Percentiles rank a stretch among this genome's conserved stretches.
Conservation (phyloP, 2,888 invertebrate genomes). For the Dasypogon diadema region DNA sequence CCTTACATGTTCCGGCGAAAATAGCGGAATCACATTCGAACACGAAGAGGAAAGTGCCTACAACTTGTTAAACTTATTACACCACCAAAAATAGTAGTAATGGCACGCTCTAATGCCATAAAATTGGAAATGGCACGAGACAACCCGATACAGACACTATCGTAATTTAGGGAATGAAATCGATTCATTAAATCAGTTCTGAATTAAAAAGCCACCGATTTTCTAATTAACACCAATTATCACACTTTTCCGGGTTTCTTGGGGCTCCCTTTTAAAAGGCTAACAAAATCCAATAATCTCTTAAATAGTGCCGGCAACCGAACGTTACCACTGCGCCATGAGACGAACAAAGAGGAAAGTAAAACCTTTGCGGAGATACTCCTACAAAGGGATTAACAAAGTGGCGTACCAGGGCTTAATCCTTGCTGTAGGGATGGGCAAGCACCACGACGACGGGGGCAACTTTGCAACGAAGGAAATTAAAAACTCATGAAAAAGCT, state of each 20-base stretch:
- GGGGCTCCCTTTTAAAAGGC: constrained; percentile 24
- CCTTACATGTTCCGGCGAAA: constrained; percentile 7
- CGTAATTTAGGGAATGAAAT: constrained; percentile 1
- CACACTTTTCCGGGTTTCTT: constrained; percentile 43
- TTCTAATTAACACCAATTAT: constrained; percentile 51
- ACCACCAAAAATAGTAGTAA: constrained; percentile 36
- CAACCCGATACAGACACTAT: constrained; percentile 6
- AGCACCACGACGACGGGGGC: neutral
- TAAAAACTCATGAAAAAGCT: constrained; percentile 48
- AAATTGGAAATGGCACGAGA: neutral
- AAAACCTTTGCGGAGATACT: constrained; percentile 40
- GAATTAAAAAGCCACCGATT: constrained; percentile 48
- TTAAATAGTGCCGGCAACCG: constrained; percentile 33
- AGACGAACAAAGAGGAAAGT: neutral
- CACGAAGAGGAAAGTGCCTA: constrained; percentile 18
- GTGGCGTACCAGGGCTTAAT: constrained; percentile 42
- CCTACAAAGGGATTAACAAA: constrained; percentile 50
- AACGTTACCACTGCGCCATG: constrained; percentile 11
- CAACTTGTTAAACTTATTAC: constrained; percentile 47
- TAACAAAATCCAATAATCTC: constrained; percentile 50
- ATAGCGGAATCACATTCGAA: constrained; percentile 22
- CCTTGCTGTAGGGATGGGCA: constrained; percentile 37
- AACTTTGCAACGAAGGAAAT: constrained; percentile 43
- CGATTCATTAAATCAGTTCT: constrained; percentile 40
- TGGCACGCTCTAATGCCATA: neutral